A percentile compares a stretch with the other conserved stretches of the same genome.
phyloP scores from a whole-genome alignment of 2,797 vertebrate genomes.

The Acipenser transmontanus region DNA sequence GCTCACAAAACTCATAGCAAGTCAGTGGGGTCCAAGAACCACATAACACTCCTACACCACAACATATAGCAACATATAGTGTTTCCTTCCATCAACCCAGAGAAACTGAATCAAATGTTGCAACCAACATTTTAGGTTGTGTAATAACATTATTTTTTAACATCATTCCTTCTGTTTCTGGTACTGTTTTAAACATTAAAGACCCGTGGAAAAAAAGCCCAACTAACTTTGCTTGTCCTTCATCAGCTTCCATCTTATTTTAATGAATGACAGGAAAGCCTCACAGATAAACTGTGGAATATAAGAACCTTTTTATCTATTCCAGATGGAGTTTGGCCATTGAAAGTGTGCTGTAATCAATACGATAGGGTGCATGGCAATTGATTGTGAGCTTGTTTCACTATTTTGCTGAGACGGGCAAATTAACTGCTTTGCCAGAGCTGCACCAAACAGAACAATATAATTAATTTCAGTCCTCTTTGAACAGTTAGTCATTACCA shows the following conservation, averaged over 20 bases:
- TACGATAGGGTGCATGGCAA: too few species aligned
- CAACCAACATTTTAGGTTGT: conserved; percentile 3
- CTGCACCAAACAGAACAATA: too few species aligned
- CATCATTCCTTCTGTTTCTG: conserved; percentile 2
- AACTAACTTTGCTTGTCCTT: not conserved
- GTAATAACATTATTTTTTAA: conserved; percentile 1
- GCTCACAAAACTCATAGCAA: too few species aligned
- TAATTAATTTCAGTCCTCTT: too few species aligned
- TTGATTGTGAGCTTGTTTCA: not conserved
- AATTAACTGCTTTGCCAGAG: too few species aligned
- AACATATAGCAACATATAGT: too few species aligned
- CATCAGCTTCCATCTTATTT: conserved; percentile 14
- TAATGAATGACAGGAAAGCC: conserved; percentile 13
- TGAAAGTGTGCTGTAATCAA: not conserved
- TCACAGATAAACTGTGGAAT: not conserved
- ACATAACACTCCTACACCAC: too few species aligned
- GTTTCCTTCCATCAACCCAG: conserved; percentile 1
- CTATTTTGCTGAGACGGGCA: too few species aligned
- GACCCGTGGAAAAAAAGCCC: too few species aligned
- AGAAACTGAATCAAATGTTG: conserved; percentile 30
- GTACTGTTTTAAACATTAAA: not conserved
- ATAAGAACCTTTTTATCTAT: not conserved
- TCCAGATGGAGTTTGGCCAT: conserved; percentile 10
- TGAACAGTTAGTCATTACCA: too few species aligned
- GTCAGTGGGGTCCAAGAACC: too few species aligned